A percentile compares a stretch with the other conserved stretches of the same genome.
Evolutionary conservation across 1,140 invertebrate genomes (phyloP).

Genomic region (Danaus plexippus): DNA sequence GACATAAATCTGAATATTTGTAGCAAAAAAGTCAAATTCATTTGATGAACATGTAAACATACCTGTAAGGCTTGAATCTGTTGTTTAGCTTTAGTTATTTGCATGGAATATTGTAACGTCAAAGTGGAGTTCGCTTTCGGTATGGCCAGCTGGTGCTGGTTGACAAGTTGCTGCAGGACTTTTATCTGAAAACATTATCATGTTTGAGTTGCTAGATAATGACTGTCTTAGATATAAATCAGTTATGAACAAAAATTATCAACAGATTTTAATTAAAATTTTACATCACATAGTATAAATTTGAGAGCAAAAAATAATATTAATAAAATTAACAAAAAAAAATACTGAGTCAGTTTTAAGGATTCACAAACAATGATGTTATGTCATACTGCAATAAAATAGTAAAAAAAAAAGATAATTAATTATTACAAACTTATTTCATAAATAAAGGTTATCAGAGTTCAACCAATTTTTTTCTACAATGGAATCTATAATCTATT

Average conservation of each 20-base stretch:
- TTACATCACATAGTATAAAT: too few relatives aligned
- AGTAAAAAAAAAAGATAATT: too few relatives aligned
- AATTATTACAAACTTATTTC: too few relatives aligned
- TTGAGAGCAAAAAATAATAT: too few relatives aligned
- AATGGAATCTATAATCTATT: constrained; percentile 10
- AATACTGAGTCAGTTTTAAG: background rate
- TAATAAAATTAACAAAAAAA: constrained; percentile 1
- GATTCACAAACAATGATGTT: background rate
- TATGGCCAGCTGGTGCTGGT: constrained; percentile 76
- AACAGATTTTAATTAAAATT: too few relatives aligned
- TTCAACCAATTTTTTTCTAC: too few relatives aligned
- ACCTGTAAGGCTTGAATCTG: constrained; percentile 90
- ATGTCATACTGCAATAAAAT: too few relatives aligned
- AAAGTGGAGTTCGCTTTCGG: constrained; percentile 74
- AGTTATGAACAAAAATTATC: too few relatives aligned
- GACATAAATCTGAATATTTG: background rate
- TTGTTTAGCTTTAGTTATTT: constrained; percentile 94
- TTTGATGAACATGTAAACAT: constrained; percentile 17
- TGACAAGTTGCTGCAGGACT: constrained; percentile 81
- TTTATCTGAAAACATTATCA: constrained; percentile 75
- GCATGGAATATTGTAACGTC: constrained; percentile 81
- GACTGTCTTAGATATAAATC: too few relatives aligned
- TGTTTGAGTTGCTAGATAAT: too few relatives aligned
- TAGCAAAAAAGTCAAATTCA: background rate
- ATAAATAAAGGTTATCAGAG: too few relatives aligned